Percentiles rank a stretch among this genome's conserved stretches.
Evolutionary conservation across 2,888 invertebrate species (phyloP).

Genomic region (Drosophila gaucha): DNA sequence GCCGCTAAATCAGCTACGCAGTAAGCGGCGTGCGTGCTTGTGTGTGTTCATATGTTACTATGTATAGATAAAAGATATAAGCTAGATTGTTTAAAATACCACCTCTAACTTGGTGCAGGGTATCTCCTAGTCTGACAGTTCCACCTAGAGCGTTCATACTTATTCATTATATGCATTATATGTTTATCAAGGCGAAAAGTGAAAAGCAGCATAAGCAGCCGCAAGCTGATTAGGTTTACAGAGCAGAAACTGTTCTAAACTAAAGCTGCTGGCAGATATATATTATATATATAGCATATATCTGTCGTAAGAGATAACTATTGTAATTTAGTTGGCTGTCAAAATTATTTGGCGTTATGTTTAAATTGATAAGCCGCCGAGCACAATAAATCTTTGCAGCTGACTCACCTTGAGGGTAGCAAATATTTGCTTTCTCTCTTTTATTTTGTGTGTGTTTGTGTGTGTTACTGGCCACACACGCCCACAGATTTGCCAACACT

Average conservation of each 20-base stretch:
- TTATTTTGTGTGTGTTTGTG: neutral
- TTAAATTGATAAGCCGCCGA: slow-evolving; percentile 37
- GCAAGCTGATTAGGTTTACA: slow-evolving; percentile 22
- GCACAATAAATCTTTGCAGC: slow-evolving; percentile 39
- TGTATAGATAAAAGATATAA: too few species aligned
- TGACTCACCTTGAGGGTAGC: slow-evolving; percentile 23
- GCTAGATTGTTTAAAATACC: too few species aligned
- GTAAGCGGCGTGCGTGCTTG: too few species aligned
- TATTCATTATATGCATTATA: too few species aligned
- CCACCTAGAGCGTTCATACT: too few species aligned
- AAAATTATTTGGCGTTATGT: too few species aligned
- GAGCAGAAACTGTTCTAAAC: slow-evolving; percentile 1
- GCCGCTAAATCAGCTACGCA: too few species aligned
- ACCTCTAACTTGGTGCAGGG: too few species aligned
- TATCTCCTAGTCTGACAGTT: too few species aligned
- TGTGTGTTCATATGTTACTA: too few species aligned
- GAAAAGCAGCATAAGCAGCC: slow-evolving; percentile 44
- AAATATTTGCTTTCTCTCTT: neutral
- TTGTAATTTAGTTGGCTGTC: slow-evolving; percentile 36
- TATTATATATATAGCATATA: neutral
- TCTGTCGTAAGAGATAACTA: slow-evolving; percentile 1
- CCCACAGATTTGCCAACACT: slow-evolving; percentile 36
- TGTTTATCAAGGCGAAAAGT: slow-evolving; percentile 45
- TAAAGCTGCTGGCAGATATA: neutral
- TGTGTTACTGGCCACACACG: slow-evolving; percentile 28